Base-by-base conservation (phyloP, 2,888 invertebrate species). In the Terebella lapidaria region DNA sequence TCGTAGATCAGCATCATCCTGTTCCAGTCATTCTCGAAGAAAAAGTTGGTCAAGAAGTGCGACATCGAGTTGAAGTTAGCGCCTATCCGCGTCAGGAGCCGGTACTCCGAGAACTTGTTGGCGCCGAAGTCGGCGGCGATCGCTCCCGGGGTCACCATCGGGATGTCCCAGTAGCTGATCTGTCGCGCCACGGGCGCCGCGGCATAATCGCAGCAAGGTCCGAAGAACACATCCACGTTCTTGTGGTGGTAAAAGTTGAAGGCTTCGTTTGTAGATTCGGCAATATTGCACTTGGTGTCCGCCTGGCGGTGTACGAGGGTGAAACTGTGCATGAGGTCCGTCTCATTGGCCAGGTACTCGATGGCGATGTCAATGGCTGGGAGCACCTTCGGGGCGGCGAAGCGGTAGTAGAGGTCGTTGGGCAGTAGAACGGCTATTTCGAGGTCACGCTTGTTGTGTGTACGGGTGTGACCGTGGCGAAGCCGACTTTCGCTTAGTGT, bases 101-200 rank as follows among this genome's bases (percentile, higher is more conserved):
- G 87, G 76, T 88, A 94, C 59, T 87, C 70, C 28, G 25, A 52
- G 10, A 58, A 28, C 27, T 73, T 73, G 1, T 58, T 46, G 2
- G 49, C 52, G 1, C 73, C 73, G 60, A 76, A 80, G 57, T 79
- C 79, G 1, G 66, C 63, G 0, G 79, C 77, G 62, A 77, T 66
- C 1, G 74, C 78, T 0, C 80, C 79, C 0, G 78, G 71, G 3
- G 93, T 92, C 69, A 93, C 90, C 71, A 94, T 89, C 0, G 93
- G 92, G 0, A 89, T 87, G 78, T 92, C 91, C 93, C 93, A 93
- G 77, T 90, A 70, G 4, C 91, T 89, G 0, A 91, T 90, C 58
- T 93, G 84, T 60, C 92, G 84, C 2, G 92, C 92, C 1, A 94
- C 92, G 0, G 93, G 92, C 74, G 93, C 93, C 70, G 93, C 78